Evolutionary conservation across 53 echinoderm and acorn worm species (phyloP), one percentile per base, ranked within the genome.

Genomic region (Hippasteria phrygiana): DNA sequence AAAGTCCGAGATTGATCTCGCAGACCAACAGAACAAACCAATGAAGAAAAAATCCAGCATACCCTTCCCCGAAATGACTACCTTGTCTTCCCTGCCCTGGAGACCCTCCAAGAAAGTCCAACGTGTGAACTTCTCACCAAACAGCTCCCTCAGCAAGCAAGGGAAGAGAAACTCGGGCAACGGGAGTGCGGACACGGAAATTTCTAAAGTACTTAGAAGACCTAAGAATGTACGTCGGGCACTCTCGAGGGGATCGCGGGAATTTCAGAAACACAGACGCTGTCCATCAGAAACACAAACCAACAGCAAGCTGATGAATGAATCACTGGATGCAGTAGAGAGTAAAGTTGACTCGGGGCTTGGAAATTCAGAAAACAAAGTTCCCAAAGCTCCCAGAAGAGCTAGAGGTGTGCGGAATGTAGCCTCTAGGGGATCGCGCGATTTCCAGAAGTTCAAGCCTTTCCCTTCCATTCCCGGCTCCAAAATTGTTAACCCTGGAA

Each of bases 91-190:
- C 26, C 81, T 81, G 45, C 81, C 81, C 31, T 81, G 81, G 81
- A 63, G 63, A 43, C 81, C 81, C 72, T 72, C 72, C 81, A 81
- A 56, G 16, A 81, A 81, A 29, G 65, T 81, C 10, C 62, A 81
- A 7, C 81, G 81, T 14, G 63, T 81, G 7, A 81, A 63, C 18
- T 81, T 81, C 46, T 81, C 81, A 1, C 81, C 81, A 1, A 63
- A 81, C 42, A 46, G 36, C 41, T 81, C 81, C 20, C 6, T 81
- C 34, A 35, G 20, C 40, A 81, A 65, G 17, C 43, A 28, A 28
- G 13, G 40, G 10, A 81, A 65, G 31, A 81, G 66, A 65, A 65
- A 81, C 81, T 66, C 66, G 43, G 81, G 81, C 24, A 28, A 28
- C 29, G 81, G 81, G 16, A 12, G 64, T 65, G 62, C 34, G 8